phyloP scores from a whole-genome alignment of 2,888 invertebrate genomes.

The Drosophila fungiperda region DNA sequence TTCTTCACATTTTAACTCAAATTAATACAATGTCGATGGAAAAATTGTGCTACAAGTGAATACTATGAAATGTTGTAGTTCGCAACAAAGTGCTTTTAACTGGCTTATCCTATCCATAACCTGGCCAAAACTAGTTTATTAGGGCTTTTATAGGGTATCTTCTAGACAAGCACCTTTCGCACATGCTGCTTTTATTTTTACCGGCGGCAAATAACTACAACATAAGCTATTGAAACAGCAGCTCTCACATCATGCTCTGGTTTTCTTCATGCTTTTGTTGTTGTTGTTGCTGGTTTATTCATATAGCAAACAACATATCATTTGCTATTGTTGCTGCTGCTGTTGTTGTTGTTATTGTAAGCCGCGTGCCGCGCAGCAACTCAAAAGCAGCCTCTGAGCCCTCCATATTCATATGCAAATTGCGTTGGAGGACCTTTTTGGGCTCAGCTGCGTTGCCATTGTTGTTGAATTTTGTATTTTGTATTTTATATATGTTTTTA shows the following conservation, averaged over 20 bases:
- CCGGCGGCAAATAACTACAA: conserved; percentile 68
- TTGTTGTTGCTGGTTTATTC: conserved; percentile 52
- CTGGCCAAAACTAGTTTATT: neutral
- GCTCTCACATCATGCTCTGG: conserved; percentile 36
- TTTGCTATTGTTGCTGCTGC: conserved; percentile 36
- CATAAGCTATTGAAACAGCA: conserved; percentile 69
- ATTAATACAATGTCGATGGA: neutral
- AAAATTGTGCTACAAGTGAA: neutral
- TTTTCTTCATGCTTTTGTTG: conserved; percentile 16
- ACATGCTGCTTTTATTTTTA: conserved; percentile 31
- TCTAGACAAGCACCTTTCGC: neutral
- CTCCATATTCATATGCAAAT: conserved; percentile 77
- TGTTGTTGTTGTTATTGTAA: conserved; percentile 35
- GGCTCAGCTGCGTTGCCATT: conserved; percentile 53
- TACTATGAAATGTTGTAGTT: neutral
- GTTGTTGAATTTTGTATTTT: conserved; percentile 34
- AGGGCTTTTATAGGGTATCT: conserved; percentile 1
- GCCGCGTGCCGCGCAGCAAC: conserved; percentile 52
- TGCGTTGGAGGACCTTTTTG: conserved; percentile 72
- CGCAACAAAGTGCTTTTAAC: neutral
- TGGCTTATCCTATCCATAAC: neutral
- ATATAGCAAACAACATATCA: conserved; percentile 65
- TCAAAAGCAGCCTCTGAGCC: conserved; percentile 54
- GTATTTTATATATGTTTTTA: conserved; percentile 1
- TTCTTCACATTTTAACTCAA: neutral